Base-by-base conservation (phyloP, 2,797 vertebrate species). In the Hirundo rustica region DNA sequence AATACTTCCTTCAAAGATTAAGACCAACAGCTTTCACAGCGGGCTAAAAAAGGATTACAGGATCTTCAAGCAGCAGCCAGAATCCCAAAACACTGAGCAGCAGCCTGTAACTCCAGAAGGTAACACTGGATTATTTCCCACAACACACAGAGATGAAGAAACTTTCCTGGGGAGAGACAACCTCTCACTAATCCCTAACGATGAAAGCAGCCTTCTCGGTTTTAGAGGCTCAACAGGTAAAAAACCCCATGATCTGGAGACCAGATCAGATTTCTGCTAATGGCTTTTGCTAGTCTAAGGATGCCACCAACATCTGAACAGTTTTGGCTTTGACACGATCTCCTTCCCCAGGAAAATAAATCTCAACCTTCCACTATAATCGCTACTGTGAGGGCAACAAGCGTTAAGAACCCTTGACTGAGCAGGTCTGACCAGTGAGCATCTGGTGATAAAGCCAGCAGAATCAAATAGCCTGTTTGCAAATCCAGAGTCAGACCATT, bases 41-140 rank as follows among this genome's bases (percentile, higher is more conserved):
- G 19, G 64, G 15, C 29, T 70, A 42, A 71, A 88, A 84, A 45
- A 66, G 61, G 70, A 62, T 65, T 75, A 81, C 13, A 40, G 7
- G 25, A 61, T 53, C 44, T 88, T 68, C 45, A 62, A 23, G n/a
- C 8, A 23, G 44, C 30, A 88, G 55, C 17, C 4, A 5, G 47
- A 44, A 83, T 16, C 6, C 29, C 29, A 68, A 73, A 95, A 55
- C 55, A 72, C 54, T 48, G 53, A 71, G 40, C 18, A 85, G 47
- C 23, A 94, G 40, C 22, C 51, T 92, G 19, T 68, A 45, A 57
- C 38, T 85, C 47, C 58, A 92, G 76, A 91, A 92, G 29, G 50
- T 45, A 88, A 75, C 12, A 34, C 20, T 8, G 2, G 9, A 55
- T n/a, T 76, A n/a, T 60, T 84, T 60, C 71, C 93, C 38, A 13